Conservation (phyloP, 2,888 invertebrate genomes). For the Chrysomela aeneicollis region DNA sequence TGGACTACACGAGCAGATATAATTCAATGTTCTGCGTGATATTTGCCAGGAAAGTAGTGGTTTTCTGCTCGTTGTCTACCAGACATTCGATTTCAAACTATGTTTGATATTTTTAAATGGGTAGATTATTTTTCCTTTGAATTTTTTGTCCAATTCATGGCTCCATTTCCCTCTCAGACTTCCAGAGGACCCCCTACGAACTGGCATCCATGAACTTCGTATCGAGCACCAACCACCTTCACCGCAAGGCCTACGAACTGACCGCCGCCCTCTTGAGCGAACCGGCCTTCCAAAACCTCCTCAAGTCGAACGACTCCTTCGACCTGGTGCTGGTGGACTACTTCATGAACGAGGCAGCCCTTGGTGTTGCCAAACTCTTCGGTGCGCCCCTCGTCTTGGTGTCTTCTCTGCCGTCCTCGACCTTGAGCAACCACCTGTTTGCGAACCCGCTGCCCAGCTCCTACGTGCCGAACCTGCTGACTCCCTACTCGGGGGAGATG, state of each 20-base stretch:
- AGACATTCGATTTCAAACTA: no score
- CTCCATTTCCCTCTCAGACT: no score
- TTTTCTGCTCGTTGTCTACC: no score
- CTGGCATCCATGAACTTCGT: not conserved
- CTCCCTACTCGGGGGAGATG: slow-evolving; percentile 59
- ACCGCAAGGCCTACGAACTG: not conserved
- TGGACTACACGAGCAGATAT: no score
- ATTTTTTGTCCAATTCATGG: no score
- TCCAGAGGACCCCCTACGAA: not conserved
- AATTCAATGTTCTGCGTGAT: no score
- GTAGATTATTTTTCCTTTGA: no score
- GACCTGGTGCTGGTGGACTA: slow-evolving; percentile 59
- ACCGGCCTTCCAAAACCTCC: slow-evolving; percentile 46
- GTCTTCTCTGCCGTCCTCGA: slow-evolving; percentile 59
- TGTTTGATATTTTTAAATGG: no score
- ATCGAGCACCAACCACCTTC: not conserved
- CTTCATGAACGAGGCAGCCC: slow-evolving; percentile 61
- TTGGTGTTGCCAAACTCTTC: slow-evolving; percentile 54
- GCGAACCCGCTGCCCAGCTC: slow-evolving; percentile 56
- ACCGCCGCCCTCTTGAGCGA: not conserved
- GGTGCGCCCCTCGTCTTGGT: slow-evolving; percentile 52
- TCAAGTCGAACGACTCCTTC: slow-evolving; percentile 53
- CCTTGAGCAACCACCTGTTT: slow-evolving; percentile 61
- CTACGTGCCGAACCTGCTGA: slow-evolving; percentile 62
- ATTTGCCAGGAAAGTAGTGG: no score